Evolutionary conservation across 2,888 invertebrate genomes (phyloP), one percentile per base, ranked within the genome.

Genomic region (Rotaria sp.): DNA sequence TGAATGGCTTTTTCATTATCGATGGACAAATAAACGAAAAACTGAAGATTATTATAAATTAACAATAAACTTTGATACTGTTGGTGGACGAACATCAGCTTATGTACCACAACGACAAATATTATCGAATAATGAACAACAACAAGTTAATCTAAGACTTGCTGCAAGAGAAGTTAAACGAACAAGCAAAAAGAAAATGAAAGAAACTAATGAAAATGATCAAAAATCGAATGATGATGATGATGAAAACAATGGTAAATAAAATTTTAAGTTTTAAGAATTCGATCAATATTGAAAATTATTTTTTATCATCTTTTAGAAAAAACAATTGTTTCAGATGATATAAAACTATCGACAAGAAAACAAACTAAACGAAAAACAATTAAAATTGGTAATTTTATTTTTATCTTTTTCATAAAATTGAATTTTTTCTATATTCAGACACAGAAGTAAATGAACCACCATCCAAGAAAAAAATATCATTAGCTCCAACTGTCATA

Each of bases 1-100:
- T 45, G 80, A 80, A 80, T 80, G 80, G 80, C 45, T 80, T 15
- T 80, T 80, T 45, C 80, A 80, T 80, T 80, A 45, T 80, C 80
- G 80, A 45, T 80, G 80, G 80, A 80, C 80, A n/a, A 80, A 80
- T 45, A 80, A 80, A 80, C 41, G 45, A 15, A 15, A 26, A 41
- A 80, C 45, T n/a, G 3, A 80, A 80, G 45, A 41, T 45, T 45
- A 45, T n/a, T 11, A 80, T 80, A 45, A 45, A n/a, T n/a, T 45
- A 45, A 13, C 10, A 45, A 80, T 80, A 21, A 10, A 45, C n/a
- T 80, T 80, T 80, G 80, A 80, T 45, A 80, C 80, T 3, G 80
- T 80, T 10, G 80, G 80, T 45, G 80, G 80, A 45, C 80, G 80
- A 80, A 80, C 80, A 11, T 80, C 80, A 80, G 80, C 80, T 45